Evolutionary conservation across 1,140 invertebrate genomes (phyloP).

Genomic region (Zaprionus lachaisei): DNA sequence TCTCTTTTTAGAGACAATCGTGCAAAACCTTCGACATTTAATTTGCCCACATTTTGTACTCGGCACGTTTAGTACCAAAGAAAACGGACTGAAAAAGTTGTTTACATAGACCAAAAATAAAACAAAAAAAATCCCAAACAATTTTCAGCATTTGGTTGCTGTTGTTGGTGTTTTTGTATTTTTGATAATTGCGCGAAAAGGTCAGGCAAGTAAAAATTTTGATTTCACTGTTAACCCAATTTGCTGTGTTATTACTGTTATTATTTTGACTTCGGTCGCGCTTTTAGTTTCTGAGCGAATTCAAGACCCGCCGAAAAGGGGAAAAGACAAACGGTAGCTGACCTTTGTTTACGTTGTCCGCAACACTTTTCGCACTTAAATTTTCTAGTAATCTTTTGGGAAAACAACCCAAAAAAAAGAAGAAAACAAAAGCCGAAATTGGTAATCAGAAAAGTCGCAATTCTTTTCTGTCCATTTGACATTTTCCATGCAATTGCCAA

Average conservation of each 20-base stretch:
- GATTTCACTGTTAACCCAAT: conserved; percentile 53
- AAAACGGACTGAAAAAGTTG: conserved; percentile 62
- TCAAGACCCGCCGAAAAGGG: conserved; percentile 59
- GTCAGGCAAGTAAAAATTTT: conserved; percentile 60
- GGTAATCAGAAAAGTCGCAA: conserved; percentile 16
- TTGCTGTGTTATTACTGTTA: conserved; percentile 37
- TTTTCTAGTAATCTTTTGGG: conserved; percentile 62
- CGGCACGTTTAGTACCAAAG: conserved; percentile 70
- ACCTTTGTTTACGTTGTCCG: conserved; percentile 49
- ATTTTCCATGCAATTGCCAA: conserved; percentile 71
- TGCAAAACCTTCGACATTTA: conserved; percentile 83
- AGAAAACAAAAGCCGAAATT: conserved; percentile 30
- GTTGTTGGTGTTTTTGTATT: conserved; percentile 19
- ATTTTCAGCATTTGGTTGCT: conserved; percentile 27
- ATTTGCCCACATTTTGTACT: conserved; percentile 72
- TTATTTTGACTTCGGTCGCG: conserved; percentile 18
- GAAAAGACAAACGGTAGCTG: conserved; percentile 46
- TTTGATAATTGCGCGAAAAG: conserved; percentile 77
- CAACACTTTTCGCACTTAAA: conserved; percentile 60
- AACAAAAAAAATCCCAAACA: conserved; percentile 6
- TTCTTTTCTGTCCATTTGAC: conserved; percentile 61
- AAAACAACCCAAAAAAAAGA: conserved; percentile 41
- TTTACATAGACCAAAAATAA: conserved; percentile 48
- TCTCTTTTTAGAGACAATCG: conserved; percentile 56
- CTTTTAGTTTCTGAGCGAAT: conserved; percentile 33